phyloP scores from a whole-genome alignment of 2,888 invertebrate genomes.

The Dione vanillae region DNA sequence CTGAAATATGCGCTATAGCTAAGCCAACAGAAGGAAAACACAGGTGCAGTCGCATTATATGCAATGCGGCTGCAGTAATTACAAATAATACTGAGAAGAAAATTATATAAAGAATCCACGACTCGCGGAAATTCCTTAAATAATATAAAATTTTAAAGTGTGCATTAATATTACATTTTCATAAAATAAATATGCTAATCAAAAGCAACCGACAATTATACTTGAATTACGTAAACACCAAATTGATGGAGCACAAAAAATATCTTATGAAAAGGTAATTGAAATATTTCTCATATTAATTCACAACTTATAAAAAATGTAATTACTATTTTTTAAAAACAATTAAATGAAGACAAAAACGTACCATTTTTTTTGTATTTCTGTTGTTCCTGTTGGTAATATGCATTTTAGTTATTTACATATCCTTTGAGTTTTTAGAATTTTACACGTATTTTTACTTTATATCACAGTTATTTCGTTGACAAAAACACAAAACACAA shows the following conservation, averaged over 20 bases:
- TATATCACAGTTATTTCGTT: background rate
- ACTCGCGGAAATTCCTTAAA: background rate
- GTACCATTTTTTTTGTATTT: constrained; percentile 30
- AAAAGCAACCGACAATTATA: background rate
- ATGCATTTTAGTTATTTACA: constrained; percentile 20
- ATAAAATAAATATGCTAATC: no score
- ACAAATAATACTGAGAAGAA: background rate
- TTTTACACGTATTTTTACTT: background rate
- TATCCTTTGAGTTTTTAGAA: constrained; percentile 1
- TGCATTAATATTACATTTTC: no score
- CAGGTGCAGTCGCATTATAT: background rate
- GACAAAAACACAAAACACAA: background rate
- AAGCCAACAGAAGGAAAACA: background rate
- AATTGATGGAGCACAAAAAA: background rate
- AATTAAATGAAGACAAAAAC: constrained; percentile 8
- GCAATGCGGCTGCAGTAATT: background rate
- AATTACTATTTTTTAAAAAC: background rate
- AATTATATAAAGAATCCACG: background rate
- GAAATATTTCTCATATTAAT: background rate
- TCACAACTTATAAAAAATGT: background rate
- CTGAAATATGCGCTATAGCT: background rate
- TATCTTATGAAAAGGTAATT: background rate
- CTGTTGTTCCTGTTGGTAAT: constrained; percentile 27
- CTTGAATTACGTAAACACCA: background rate
- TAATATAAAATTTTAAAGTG: background rate